phyloP scores from a whole-genome alignment of 2,888 invertebrate species.

The Junonia oenone region DNA sequence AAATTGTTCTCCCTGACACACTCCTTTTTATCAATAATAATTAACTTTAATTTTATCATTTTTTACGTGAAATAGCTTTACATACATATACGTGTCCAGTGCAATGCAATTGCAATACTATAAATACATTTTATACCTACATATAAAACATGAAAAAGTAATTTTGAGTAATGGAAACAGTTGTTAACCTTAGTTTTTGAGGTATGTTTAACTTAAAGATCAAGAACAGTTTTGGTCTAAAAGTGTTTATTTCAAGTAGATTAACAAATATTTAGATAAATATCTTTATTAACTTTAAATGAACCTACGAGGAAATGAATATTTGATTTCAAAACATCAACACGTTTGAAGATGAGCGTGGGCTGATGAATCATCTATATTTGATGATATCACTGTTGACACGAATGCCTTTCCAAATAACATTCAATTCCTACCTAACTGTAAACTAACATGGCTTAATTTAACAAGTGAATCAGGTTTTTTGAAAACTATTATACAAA shows the following conservation, averaged over 20 bases:
- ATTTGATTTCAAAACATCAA: conserved; percentile 5
- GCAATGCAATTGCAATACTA: no score
- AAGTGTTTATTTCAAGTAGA: not conserved
- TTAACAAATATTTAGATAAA: not conserved
- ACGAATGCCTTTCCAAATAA: conserved; percentile 9
- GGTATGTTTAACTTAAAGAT: not conserved
- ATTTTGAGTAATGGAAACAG: not conserved
- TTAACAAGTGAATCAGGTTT: not conserved
- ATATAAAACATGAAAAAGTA: not conserved
- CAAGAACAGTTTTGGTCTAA: not conserved
- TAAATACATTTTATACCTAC: no score
- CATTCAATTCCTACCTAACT: not conserved
- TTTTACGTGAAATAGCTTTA: not conserved
- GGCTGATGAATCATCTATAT: conserved; percentile 18
- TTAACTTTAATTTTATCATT: not conserved
- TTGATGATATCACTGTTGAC: conserved; percentile 22
- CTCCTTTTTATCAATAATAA: not conserved
- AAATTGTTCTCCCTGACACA: conserved; percentile 17
- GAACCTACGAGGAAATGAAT: not conserved
- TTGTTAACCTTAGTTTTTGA: not conserved
- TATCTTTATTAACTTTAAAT: not conserved
- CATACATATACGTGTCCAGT: no score
- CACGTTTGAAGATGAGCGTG: conserved; percentile 6
- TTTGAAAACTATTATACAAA: conserved; percentile 22
- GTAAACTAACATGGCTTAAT: not conserved